Conservation (phyloP, 2,113 vertebrate genomes). For the Callionymus lyra region DNA sequence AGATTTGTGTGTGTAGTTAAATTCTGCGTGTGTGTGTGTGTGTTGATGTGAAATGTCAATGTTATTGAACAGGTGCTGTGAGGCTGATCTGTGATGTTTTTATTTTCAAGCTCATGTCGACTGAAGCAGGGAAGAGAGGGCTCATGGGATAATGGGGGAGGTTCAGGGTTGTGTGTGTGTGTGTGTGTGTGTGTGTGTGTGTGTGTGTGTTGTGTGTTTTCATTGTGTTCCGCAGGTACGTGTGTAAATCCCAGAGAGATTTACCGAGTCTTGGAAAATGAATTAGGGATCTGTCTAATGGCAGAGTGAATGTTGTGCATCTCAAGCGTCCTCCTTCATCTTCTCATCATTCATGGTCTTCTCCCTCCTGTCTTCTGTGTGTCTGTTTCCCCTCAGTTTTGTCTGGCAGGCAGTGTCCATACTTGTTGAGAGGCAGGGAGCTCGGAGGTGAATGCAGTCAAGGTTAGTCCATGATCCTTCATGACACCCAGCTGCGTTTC, state of each 20-base stretch:
- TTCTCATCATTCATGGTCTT: slow-evolving; percentile 49
- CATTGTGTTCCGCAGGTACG: slow-evolving; percentile 25
- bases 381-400: slow-evolving; percentile 35
- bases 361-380: slow-evolving; percentile 33
- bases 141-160: slow-evolving; percentile 58
- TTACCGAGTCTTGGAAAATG: slow-evolving; percentile 45
- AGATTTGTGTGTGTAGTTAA: slow-evolving; percentile 10
- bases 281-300: slow-evolving; percentile 30
- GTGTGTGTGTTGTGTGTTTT: slow-evolving; percentile 13
- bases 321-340: slow-evolving; percentile 43
- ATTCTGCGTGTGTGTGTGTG: slow-evolving; percentile 14
- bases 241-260: slow-evolving; percentile 25
- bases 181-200: slow-evolving; percentile 10
- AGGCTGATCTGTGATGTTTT: slow-evolving; percentile 68
- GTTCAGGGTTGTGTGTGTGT: slow-evolving; percentile 30
- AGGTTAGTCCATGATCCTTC: slow-evolving; percentile 57
- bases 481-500: slow-evolving; percentile 15
- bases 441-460: slow-evolving; percentile 62
- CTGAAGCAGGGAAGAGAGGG: slow-evolving; percentile 53
- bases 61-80: slow-evolving; percentile 72
- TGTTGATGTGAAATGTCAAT: slow-evolving; percentile 67
- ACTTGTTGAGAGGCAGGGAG: slow-evolving; percentile 57
- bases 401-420: slow-evolving; percentile 61
- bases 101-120: slow-evolving; percentile 62
- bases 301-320: slow-evolving; percentile 19